A percentile compares a stretch with the other conserved stretches of the same genome.
These are phyloP conservation scores for Protonibea diacanthus DNA, from an alignment of 2,797 vertebrate genomes.

Conservation along the genomic window DNA sequence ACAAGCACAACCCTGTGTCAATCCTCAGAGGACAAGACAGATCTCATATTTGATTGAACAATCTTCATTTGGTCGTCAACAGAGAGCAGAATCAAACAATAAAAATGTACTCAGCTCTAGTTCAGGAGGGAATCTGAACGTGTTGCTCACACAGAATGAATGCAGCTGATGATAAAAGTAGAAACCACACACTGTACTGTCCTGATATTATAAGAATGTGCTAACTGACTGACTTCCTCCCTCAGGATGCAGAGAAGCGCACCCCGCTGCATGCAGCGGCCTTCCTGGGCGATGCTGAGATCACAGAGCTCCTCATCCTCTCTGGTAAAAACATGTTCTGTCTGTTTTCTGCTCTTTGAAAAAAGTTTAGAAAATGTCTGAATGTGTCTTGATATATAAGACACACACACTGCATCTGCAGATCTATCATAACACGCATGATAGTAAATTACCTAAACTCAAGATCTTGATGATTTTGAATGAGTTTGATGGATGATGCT, in stretches of 20 bases:
- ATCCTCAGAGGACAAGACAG: too few relatives aligned
- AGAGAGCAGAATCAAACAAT: too few relatives aligned
- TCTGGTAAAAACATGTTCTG: conserved; percentile 86
- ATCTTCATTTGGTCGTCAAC: too few relatives aligned
- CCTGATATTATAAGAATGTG: too few relatives aligned
- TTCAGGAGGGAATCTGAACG: neutral
- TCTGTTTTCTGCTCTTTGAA: neutral
- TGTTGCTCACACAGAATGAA: neutral
- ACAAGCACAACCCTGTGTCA: too few relatives aligned
- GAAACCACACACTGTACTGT: neutral
- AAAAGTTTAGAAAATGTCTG: too few relatives aligned
- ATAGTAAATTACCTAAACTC: neutral
- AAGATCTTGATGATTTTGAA: neutral
- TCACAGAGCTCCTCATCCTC: conserved; percentile 96
- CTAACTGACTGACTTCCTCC: conserved; percentile 30
- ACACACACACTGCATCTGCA: neutral
- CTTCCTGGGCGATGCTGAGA: conserved; percentile 96
- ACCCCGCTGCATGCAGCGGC: conserved; percentile 96
- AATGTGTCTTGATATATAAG: neutral
- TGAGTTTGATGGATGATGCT: too few relatives aligned
- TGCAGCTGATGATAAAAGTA: neutral
- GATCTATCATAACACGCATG: neutral
- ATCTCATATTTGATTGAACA: too few relatives aligned
- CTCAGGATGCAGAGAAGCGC: conserved; percentile 94
- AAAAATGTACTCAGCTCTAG: neutral